These are phyloP conservation scores for Ectemnius lituratus DNA, from an alignment of 2,888 invertebrate genomes.

Conservation along the genomic window DNA sequence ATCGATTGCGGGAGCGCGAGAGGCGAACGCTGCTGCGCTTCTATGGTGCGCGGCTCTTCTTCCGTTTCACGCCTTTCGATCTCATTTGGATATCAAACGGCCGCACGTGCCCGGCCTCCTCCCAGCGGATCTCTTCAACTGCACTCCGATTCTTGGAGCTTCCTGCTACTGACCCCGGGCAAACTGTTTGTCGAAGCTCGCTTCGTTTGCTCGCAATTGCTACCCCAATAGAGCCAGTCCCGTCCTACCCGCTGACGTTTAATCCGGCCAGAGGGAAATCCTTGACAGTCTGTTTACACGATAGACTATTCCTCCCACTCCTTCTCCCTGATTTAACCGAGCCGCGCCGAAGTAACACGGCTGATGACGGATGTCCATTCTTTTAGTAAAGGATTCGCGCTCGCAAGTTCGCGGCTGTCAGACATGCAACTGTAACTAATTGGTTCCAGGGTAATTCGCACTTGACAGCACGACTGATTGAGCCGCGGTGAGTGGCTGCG, in stretches of 20 bases:
- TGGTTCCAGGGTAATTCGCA: conserved; percentile 28
- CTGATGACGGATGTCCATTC: too few species aligned
- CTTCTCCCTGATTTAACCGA: too few species aligned
- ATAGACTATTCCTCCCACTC: too few species aligned
- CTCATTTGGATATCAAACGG: conserved; percentile 46
- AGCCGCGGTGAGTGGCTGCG: conserved; percentile 32
- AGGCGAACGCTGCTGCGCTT: conserved; percentile 25
- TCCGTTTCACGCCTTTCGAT: conserved; percentile 51
- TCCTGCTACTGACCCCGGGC: neutral
- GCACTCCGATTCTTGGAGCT: neutral
- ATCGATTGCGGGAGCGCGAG: conserved; percentile 51
- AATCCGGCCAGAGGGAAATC: neutral
- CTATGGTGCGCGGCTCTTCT: conserved; percentile 42
- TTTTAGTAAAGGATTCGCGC: too few species aligned
- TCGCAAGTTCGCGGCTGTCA: too few species aligned
- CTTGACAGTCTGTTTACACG: too few species aligned
- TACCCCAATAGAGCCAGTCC: neutral
- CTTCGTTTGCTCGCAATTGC: conserved; percentile 9
- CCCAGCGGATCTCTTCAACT: neutral
- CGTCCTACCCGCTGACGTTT: neutral
- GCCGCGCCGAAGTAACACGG: too few species aligned
- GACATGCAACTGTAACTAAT: conserved; percentile 13
- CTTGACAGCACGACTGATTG: conserved; percentile 25
- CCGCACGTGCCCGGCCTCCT: neutral
- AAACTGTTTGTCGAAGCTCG: neutral